These are phyloP conservation scores for Nomada hirtipes DNA, from an alignment of 2,888 invertebrate species.

Conservation along the genomic window DNA sequence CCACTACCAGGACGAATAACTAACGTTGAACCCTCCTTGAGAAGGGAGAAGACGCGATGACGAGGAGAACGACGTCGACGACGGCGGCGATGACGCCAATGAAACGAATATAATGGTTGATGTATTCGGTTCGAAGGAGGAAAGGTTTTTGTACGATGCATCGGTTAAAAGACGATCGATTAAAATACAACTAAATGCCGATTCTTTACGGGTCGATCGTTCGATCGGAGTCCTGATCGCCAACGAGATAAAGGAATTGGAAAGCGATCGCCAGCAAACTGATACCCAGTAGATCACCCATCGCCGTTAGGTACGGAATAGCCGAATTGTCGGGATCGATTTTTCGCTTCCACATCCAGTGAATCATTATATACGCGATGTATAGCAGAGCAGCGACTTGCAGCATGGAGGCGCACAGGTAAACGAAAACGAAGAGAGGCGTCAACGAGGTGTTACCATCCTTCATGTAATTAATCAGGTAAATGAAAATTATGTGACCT, in stretches of 20 bases:
- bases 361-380: conserved; percentile 88
- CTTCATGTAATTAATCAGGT: conserved; percentile 89
- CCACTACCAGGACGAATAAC: neutral
- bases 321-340: conserved; percentile 92
- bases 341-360: conserved; percentile 87
- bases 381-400: conserved; percentile 88
- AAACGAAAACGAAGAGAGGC: conserved; percentile 88
- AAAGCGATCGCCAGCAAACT: conserved; percentile 88
- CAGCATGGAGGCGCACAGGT: conserved; percentile 88
- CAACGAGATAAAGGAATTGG: conserved; percentile 87
- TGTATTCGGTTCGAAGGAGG: neutral
- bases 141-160: neutral
- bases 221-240: conserved; percentile 85
- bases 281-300: conserved; percentile 92
- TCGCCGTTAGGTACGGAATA: conserved; percentile 91
- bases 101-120: neutral
- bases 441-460: conserved; percentile 88
- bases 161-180: conserved; percentile 2
- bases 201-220: conserved; percentile 69
- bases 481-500: conserved; percentile 91
- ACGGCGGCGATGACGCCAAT: neutral
- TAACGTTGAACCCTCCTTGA: neutral
- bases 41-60: neutral
- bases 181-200: neutral
- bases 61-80: too few species aligned